Conservation (phyloP, 2,888 invertebrate species). For the Agriopis leucophaearia region DNA sequence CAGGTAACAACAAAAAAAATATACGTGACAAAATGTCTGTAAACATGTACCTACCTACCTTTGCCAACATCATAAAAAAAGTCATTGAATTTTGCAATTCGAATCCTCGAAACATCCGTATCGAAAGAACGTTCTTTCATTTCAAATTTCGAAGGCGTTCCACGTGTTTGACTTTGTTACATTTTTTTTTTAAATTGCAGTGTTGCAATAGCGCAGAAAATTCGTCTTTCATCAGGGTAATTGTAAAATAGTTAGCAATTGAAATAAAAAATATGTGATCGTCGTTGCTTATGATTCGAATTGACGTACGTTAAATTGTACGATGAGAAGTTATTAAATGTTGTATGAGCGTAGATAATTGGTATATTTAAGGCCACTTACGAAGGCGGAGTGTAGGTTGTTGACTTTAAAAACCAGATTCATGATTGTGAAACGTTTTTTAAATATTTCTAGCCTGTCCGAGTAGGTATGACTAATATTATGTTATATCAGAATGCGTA, state of each 20-base stretch:
- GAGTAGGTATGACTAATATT: not conserved
- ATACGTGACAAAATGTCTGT: slow-evolving; percentile 85
- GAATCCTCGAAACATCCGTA: slow-evolving; percentile 65
- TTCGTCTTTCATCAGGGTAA: slow-evolving; percentile 64
- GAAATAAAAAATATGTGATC: slow-evolving; percentile 58
- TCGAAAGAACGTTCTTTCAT: slow-evolving; percentile 69
- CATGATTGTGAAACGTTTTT: slow-evolving; percentile 12
- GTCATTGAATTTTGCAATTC: slow-evolving; percentile 69
- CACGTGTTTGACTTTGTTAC: slow-evolving; percentile 73
- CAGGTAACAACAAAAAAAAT: slow-evolving; percentile 78
- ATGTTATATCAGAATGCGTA: not conserved
- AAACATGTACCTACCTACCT: slow-evolving; percentile 85
- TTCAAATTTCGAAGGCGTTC: slow-evolving; percentile 77
- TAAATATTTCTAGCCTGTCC: not conserved
- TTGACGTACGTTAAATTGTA: slow-evolving; percentile 63
- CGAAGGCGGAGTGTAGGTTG: slow-evolving; percentile 24
- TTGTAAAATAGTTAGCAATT: slow-evolving; percentile 73
- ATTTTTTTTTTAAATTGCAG: slow-evolving; percentile 54
- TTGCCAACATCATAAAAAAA: slow-evolving; percentile 67
- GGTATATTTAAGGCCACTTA: slow-evolving; percentile 44
- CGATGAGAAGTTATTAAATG: slow-evolving; percentile 61
- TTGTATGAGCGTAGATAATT: slow-evolving; percentile 71
- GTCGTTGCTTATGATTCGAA: slow-evolving; percentile 63
- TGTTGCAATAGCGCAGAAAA: slow-evolving; percentile 76
- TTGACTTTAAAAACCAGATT: slow-evolving; percentile 30